phyloP scores from a whole-genome alignment of 2,113 vertebrate species.

The Pituophis catenifer region DNA sequence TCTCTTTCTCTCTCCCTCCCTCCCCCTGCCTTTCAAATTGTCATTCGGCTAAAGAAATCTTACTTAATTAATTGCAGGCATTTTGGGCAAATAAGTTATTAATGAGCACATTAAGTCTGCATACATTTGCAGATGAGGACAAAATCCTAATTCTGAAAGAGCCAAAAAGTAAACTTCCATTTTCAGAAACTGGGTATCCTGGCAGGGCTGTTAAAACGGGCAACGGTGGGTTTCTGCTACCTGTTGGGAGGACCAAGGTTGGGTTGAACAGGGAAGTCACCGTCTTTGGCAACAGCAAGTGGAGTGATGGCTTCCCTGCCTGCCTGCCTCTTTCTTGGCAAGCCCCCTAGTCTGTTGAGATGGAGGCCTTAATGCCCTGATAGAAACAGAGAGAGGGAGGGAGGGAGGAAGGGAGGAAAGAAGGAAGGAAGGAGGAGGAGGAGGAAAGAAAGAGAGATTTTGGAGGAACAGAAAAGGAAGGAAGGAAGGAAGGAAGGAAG shows the following conservation, averaged over 20 bases:
- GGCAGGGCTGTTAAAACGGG: background rate
- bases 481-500: too few relatives aligned
- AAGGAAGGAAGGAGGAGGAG: rapidly evolving
- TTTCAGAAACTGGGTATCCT: background rate
- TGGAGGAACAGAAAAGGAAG: too few relatives aligned
- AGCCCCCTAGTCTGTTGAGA: background rate
- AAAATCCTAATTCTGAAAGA: too few relatives aligned
- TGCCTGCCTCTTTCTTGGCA: background rate
- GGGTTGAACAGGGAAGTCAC: background rate
- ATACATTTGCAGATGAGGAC: background rate
- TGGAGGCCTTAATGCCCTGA: background rate
- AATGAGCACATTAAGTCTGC: background rate
- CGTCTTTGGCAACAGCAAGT: background rate
- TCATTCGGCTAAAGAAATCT: background rate
- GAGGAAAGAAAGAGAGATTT: too few relatives aligned
- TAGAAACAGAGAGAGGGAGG: background rate
- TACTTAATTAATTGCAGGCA: background rate
- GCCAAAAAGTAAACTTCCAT: background rate
- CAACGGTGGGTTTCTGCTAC: background rate
- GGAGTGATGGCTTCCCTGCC: background rate
- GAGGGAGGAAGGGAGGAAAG: rapidly evolving
- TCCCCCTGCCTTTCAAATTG: background rate
- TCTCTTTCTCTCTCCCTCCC: too few relatives aligned
- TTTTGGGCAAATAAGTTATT: background rate
- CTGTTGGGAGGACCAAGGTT: background rate